Base-by-base conservation (phyloP, 2,888 invertebrate genomes). In the Ashinkailepas kermadecensis region DNA sequence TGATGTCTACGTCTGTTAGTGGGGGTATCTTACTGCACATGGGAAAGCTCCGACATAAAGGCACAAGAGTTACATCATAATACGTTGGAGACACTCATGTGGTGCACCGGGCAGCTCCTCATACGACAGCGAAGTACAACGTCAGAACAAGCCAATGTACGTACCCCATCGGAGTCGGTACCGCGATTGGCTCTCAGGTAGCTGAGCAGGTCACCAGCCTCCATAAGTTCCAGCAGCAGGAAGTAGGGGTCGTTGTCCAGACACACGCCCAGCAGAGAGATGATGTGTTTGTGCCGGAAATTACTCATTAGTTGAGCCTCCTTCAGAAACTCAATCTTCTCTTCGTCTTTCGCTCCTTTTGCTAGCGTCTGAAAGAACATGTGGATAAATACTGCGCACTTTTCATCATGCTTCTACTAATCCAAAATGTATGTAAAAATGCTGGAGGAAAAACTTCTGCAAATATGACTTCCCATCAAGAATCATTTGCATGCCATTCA, bases 221-320 rank as follows among this genome's bases (percentile, higher is more conserved):
- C 95, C 99, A 99, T 99, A 25, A 99, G 90, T 87, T 99, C 99
- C 91, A 99, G 93, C 80, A 99, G 93, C 84, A 99, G 93, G 85
- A 95, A 95, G 86, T 96, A 94, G 12, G 96, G 94, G 86, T 97
- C 96, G 84, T 94, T 93, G 87, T 98, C 96, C 59, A 97, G 90
- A 86, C 97, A 98, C 10, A 99, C 96, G 0, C 99, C 99, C 13
- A 99, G 90, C 59, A 99, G 90, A 83, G 95, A 91, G 57, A 99
- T 89, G 82, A 99, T 98, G 86, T 99, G 97, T 83, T 96, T 94
- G 87, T 99, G 98, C 85, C 95, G 95, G 87, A 99, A 98, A 87
- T 98, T 97, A 81, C 95, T 95, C 97, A 99, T 98, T 78, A 99
- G 88, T 85, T 96, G 93, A 0, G 99, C 99, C 89, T 99, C 99